Evolutionary conservation across 2,888 invertebrate genomes (phyloP).

Genomic region (Psococerastis gibbosa): DNA sequence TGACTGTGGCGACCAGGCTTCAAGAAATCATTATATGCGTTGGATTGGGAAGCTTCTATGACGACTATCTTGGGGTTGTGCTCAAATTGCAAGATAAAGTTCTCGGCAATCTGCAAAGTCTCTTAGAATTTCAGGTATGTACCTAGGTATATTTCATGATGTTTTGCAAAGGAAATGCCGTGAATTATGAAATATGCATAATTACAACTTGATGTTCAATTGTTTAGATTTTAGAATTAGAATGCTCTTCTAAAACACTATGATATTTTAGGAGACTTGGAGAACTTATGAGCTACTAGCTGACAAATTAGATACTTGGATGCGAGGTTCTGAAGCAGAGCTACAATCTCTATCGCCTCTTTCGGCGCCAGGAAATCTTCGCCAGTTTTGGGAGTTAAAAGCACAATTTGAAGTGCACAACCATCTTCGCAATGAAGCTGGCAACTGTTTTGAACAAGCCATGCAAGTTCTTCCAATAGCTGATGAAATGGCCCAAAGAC

Average conservation of each 20-base stretch:
- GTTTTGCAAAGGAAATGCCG: too few relatives aligned
- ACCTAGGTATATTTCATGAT: not conserved
- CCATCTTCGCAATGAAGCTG: slow-evolving; percentile 51
- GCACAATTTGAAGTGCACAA: slow-evolving; percentile 73
- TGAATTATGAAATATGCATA: too few relatives aligned
- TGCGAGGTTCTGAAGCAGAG: slow-evolving; percentile 52
- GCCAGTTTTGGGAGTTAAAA: slow-evolving; percentile 75
- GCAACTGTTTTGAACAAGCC: slow-evolving; percentile 54
- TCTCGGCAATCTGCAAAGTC: slow-evolving; percentile 45
- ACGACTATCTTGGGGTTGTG: slow-evolving; percentile 49
- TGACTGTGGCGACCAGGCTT: slow-evolving; percentile 50
- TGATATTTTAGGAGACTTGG: slow-evolving; percentile 45
- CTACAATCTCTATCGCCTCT: slow-evolving; percentile 39
- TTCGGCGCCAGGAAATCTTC: slow-evolving; percentile 47
- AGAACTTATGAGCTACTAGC: slow-evolving; percentile 45
- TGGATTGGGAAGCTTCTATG: slow-evolving; percentile 52
- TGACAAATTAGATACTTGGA: slow-evolving; percentile 56
- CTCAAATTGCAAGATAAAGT: slow-evolving; percentile 57
- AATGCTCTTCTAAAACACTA: too few relatives aligned
- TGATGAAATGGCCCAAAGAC: slow-evolving; percentile 63
- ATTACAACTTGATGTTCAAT: too few relatives aligned
- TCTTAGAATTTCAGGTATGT: slow-evolving; percentile 42
- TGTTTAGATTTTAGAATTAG: too few relatives aligned
- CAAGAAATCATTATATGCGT: slow-evolving; percentile 56
- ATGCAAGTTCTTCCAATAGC: slow-evolving; percentile 61